A percentile compares a stretch with the other conserved stretches of the same genome.
phyloP scores from a whole-genome alignment of 2,888 invertebrate species.

The Pachycephus smyrnensis region DNA sequence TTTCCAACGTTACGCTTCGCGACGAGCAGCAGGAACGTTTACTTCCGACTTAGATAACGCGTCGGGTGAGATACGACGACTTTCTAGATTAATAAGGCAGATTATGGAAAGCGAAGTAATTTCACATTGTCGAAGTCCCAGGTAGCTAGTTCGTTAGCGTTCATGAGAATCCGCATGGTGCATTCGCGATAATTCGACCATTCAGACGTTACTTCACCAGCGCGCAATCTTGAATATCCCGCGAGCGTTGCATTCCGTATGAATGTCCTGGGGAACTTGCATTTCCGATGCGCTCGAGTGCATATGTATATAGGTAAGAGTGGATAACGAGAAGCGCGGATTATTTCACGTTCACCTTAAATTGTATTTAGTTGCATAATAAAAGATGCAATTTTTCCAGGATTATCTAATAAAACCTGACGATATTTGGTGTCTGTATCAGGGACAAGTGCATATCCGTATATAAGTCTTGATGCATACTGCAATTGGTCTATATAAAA shows the following conservation, averaged over 20 bases:
- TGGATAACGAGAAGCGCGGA: background rate
- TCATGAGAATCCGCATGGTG: conserved; percentile 1
- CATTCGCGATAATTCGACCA: background rate
- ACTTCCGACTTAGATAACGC: conserved; percentile 58
- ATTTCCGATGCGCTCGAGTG: background rate
- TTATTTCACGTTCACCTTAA: background rate
- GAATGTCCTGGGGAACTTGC: background rate
- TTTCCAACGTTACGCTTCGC: conserved; percentile 26
- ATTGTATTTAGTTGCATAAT: too few species aligned
- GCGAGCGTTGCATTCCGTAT: background rate
- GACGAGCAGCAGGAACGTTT: conserved; percentile 32
- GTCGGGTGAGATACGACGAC: conserved; percentile 40
- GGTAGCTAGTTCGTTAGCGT: conserved; percentile 2
- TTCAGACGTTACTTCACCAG: background rate
- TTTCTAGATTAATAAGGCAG: conserved; percentile 59
- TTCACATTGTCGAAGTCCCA: conserved; percentile 38
- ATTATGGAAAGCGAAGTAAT: conserved; percentile 57
- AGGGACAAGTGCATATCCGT: too few species aligned
- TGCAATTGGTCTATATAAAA: too few species aligned
- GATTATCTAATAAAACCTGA: too few species aligned
- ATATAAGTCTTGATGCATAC: too few species aligned
- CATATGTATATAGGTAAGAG: background rate
- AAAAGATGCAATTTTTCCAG: too few species aligned
- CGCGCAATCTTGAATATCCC: background rate
- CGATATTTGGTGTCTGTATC: too few species aligned